Percentiles rank a stretch among this genome's conserved stretches.
phyloP scores from a whole-genome alignment of 2,113 vertebrate genomes.

The Neotoma lepida region DNA sequence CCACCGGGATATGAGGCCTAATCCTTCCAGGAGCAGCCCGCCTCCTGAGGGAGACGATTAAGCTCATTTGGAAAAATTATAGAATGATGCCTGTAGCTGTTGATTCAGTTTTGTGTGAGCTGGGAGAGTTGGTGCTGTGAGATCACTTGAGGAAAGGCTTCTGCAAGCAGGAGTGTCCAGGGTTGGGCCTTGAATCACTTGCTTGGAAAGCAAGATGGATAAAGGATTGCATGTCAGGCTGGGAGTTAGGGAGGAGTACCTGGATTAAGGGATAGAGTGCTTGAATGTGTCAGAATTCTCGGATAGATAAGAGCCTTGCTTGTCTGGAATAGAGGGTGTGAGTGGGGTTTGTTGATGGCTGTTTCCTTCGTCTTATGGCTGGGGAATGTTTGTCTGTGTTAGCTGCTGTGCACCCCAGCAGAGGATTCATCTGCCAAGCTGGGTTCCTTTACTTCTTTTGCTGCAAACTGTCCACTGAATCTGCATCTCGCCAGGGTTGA shows the following conservation, averaged over 20 bases:
- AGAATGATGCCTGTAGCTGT: neutral
- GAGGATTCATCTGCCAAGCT: neutral
- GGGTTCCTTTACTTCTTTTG: neutral
- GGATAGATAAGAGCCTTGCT: neutral
- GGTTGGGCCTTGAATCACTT: neutral
- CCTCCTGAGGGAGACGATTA: constrained; percentile 9
- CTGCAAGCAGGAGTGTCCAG: neutral
- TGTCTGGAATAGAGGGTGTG: neutral
- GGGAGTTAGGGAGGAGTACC: neutral
- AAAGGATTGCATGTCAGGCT: neutral
- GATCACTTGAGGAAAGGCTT: neutral
- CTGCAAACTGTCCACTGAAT: neutral
- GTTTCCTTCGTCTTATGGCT: neutral
- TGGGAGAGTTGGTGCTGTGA: neutral
- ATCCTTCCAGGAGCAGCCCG: neutral
- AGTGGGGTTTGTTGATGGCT: neutral
- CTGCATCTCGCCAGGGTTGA: neutral
- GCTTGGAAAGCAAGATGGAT: neutral
- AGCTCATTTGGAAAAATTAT: constrained; percentile 20
- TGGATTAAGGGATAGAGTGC: neutral
- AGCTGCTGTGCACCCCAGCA: neutral
- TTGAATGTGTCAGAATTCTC: neutral
- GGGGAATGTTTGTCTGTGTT: neutral
- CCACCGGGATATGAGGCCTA: neutral
- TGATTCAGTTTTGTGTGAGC: neutral